These are phyloP conservation scores for Cebus imitator DNA, from an alignment of 2,113 vertebrate genomes.

Conservation along the genomic window DNA sequence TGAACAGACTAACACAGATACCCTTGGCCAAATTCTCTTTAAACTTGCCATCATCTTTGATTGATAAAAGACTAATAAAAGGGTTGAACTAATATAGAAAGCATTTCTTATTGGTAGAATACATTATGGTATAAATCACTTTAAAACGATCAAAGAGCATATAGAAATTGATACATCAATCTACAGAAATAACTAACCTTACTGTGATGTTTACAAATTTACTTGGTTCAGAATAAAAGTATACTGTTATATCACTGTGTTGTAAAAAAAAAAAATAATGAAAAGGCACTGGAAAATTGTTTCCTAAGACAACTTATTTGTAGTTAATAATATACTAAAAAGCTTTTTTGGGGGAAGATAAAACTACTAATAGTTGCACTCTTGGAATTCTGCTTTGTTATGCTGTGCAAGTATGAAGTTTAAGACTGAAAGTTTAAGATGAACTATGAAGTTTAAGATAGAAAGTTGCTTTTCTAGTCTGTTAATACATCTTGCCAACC, in stretches of 20 bases:
- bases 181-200: background rate
- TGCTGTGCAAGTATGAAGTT: background rate
- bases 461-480: slow-evolving; percentile 9
- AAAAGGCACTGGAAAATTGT: background rate
- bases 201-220: background rate
- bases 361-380: background rate
- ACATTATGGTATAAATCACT: background rate
- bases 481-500: background rate
- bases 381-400: background rate
- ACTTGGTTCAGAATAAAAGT: background rate
- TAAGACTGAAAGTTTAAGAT: background rate
- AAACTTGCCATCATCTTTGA: background rate
- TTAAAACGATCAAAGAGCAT: background rate
- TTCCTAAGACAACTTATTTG: background rate
- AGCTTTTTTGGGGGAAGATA: background rate
- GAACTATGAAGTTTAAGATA: background rate
- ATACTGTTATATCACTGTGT: background rate
- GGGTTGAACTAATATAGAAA: background rate
- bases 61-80: slow-evolving; percentile 19
- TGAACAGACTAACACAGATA: background rate
- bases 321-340: background rate
- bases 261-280: background rate
- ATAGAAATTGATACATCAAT: background rate
- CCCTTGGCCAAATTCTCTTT: background rate
- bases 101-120: background rate